Evolutionary conservation across 2,888 invertebrate genomes (phyloP).

Genomic region (Athetis lepigone): DNA sequence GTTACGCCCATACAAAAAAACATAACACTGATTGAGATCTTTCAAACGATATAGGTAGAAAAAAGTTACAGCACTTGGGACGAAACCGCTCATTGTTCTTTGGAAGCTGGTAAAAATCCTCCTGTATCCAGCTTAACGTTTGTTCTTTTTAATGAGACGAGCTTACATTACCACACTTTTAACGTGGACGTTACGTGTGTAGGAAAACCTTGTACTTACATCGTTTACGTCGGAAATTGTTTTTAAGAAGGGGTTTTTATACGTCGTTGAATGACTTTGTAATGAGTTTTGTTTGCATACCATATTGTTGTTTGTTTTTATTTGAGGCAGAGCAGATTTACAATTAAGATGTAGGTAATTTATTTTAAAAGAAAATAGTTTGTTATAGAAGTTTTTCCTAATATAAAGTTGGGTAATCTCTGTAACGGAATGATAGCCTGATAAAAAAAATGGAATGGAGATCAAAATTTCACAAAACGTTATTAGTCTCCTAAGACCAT

Average conservation of each 20-base stretch:
- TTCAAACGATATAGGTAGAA: too few species aligned
- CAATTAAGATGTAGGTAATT: background rate
- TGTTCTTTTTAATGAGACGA: conserved; percentile 53
- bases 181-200: conserved; percentile 26
- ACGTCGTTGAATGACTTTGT: background rate
- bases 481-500: too few species aligned
- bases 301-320: background rate
- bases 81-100: too few species aligned
- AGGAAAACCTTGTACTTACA: conserved; percentile 16
- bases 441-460: too few species aligned
- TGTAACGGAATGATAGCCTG: too few species aligned
- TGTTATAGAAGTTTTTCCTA: too few species aligned
- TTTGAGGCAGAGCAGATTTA: background rate
- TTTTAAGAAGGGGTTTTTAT: conserved; percentile 6
- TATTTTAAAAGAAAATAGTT: background rate
- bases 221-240: conserved; percentile 7
- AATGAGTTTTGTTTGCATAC: background rate
- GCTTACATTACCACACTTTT: conserved; percentile 50
- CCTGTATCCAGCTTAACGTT: conserved; percentile 37
- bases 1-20: too few species aligned
- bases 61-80: too few species aligned
- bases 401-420: too few species aligned
- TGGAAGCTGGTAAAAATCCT: too few species aligned
- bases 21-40: too few species aligned
- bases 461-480: too few species aligned